These are phyloP conservation scores for Oncorhynchus masou DNA, from an alignment of 2,113 vertebrate genomes.

Conservation along the genomic window DNA sequence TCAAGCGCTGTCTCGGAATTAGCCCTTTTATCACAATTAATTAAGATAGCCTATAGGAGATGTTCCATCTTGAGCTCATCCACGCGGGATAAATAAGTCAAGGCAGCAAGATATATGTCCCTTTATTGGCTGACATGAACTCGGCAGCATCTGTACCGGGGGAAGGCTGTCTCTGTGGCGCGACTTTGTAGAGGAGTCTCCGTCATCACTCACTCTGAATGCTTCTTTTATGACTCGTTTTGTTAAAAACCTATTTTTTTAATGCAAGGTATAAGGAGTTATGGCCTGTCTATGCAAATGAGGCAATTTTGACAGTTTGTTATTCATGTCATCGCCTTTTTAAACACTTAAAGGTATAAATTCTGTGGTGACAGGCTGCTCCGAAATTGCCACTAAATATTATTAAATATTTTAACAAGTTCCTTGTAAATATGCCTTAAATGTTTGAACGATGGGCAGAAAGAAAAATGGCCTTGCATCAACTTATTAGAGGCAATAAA, in stretches of 20 bases:
- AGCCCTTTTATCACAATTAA: slow-evolving; percentile 83
- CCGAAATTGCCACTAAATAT: slow-evolving; percentile 84
- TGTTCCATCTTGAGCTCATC: slow-evolving; percentile 80
- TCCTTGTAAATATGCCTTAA: slow-evolving; percentile 85
- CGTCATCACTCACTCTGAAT: slow-evolving; percentile 75
- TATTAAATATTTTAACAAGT: slow-evolving; percentile 88
- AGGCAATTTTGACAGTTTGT: slow-evolving; percentile 80
- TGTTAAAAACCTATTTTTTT: slow-evolving; percentile 82
- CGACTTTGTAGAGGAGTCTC: slow-evolving; percentile 73
- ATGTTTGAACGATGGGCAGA: slow-evolving; percentile 79
- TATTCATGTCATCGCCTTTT: slow-evolving; percentile 82
- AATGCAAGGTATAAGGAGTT: slow-evolving; percentile 80
- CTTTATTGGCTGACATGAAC: slow-evolving; percentile 81
- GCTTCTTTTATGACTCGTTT: slow-evolving; percentile 80
- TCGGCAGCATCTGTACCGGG: slow-evolving; percentile 71
- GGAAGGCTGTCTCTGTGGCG: slow-evolving; percentile 55
- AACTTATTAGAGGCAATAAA: slow-evolving; percentile 84
- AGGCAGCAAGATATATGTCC: slow-evolving; percentile 77
- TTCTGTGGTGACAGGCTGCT: slow-evolving; percentile 71
- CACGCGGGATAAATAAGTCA: slow-evolving; percentile 78
- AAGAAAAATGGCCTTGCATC: slow-evolving; percentile 82
- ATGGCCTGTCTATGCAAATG: slow-evolving; percentile 81
- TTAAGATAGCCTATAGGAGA: slow-evolving; percentile 77
- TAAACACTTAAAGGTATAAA: slow-evolving; percentile 83
- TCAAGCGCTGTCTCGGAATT: slow-evolving; percentile 71